Conservation (phyloP, 2,113 vertebrate genomes). For the Rhegmatorhina hoffmannsi region DNA sequence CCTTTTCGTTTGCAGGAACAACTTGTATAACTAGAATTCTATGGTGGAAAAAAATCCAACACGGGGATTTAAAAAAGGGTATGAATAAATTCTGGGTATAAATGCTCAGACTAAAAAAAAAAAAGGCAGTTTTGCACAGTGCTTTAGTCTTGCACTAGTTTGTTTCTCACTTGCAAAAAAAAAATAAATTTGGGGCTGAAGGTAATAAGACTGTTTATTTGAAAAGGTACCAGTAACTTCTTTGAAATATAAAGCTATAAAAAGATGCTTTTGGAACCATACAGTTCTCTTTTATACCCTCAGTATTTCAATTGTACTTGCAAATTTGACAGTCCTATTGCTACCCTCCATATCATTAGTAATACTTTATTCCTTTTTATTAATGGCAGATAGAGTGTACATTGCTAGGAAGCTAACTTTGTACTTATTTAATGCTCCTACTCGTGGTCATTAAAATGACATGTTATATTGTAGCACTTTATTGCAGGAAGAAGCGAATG, state of each 20-base stretch:
- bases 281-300: slow-evolving; percentile 59
- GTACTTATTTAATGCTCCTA: slow-evolving; percentile 77
- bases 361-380: slow-evolving; percentile 61
- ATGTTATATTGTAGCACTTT: slow-evolving; percentile 78
- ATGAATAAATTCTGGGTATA: slow-evolving; percentile 88
- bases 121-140: slow-evolving; percentile 96
- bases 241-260: slow-evolving; percentile 61
- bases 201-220: slow-evolving; percentile 63
- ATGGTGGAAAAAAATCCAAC: slow-evolving; percentile 73
- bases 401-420: slow-evolving; percentile 74
- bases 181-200: slow-evolving; percentile 58
- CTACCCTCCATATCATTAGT: slow-evolving; percentile 7
- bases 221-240: slow-evolving; percentile 68
- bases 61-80: slow-evolving; percentile 74
- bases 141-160: slow-evolving; percentile 93
- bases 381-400: slow-evolving; percentile 60
- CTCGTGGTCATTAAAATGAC: slow-evolving; percentile 81
- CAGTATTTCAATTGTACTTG: slow-evolving; percentile 44
- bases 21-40: slow-evolving; percentile 76
- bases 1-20: slow-evolving; percentile 78
- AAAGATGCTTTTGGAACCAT: slow-evolving; percentile 73
- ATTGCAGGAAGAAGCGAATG: slow-evolving; percentile 74
- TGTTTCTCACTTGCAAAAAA: slow-evolving; percentile 82
- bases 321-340: slow-evolving; percentile 18
- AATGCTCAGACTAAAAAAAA: slow-evolving; percentile 95